These are phyloP conservation scores for Athalia rosae DNA, from an alignment of 2,888 invertebrate species.

Conservation along the genomic window DNA sequence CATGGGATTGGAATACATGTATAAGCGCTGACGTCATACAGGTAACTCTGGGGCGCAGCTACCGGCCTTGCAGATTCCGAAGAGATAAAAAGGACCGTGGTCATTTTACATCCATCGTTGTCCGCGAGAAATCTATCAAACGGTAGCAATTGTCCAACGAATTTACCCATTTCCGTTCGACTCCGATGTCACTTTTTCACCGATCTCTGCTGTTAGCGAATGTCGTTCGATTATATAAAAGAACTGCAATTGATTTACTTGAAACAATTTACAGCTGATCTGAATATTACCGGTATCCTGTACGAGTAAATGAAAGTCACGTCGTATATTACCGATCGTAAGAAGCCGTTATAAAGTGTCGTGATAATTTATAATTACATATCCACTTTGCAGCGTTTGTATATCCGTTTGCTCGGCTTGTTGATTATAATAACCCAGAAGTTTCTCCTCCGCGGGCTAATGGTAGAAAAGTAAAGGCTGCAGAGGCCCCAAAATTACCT, in stretches of 20 bases:
- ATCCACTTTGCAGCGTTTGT: neutral
- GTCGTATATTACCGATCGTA: neutral
- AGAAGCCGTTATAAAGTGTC: neutral
- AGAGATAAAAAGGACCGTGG: neutral
- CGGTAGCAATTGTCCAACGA: neutral
- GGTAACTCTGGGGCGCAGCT: conserved; percentile 16
- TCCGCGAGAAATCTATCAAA: neutral
- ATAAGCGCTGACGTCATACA: conserved; percentile 23
- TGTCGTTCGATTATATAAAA: no score
- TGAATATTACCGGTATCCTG: neutral
- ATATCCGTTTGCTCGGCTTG: neutral
- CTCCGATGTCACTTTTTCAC: no score
- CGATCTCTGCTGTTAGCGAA: no score
- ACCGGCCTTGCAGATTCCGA: neutral
- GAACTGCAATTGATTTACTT: no score
- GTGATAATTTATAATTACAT: conserved; percentile 4
- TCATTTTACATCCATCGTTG: conserved; percentile 1
- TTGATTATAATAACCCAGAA: conserved; percentile 11
- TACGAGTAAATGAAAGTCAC: neutral
- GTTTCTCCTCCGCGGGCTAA: conserved; percentile 32
- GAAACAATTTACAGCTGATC: no score
- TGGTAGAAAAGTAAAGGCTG: conserved; percentile 7
- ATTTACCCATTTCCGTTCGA: conserved; percentile 4
- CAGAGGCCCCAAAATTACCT: neutral
- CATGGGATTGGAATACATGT: conserved; percentile 16